Conservation (phyloP, 1,140 invertebrate species). For the Zaprionus gabonicus region DNA sequence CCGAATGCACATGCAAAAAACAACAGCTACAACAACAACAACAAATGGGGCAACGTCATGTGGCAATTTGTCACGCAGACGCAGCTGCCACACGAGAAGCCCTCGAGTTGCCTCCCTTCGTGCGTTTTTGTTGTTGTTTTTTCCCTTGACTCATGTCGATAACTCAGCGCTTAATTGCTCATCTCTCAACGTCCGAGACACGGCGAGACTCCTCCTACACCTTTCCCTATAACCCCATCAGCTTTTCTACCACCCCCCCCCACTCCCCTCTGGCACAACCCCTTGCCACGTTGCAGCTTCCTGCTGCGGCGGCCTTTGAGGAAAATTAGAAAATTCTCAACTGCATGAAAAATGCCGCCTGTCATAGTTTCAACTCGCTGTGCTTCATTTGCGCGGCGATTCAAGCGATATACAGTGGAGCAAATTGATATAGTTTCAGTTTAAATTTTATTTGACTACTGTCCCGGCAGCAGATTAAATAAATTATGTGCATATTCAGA, state of each 20-base stretch:
- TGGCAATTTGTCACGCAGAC: constrained; percentile 71
- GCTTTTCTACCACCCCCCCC: not conserved
- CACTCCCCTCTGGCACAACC: too few species aligned
- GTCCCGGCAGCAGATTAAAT: too few species aligned
- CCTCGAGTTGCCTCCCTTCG: not conserved
- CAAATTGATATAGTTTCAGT: not conserved
- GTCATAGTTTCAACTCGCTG: constrained; percentile 60
- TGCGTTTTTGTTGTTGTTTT: constrained; percentile 14
- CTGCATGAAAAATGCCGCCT: constrained; percentile 58
- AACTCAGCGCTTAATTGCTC: constrained; percentile 80
- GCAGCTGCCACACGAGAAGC: constrained; percentile 39
- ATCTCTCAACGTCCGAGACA: constrained; percentile 65
- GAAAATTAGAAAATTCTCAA: constrained; percentile 60
- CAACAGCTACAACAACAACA: constrained; percentile 8
- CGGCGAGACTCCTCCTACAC: not conserved
- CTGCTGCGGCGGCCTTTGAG: constrained; percentile 44
- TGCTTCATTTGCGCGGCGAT: constrained; percentile 33
- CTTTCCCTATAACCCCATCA: not conserved
- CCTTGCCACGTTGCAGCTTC: not conserved
- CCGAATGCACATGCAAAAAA: constrained; percentile 36
- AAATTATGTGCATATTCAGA: too few species aligned
- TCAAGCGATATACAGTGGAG: not conserved
- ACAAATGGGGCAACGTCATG: constrained; percentile 58
- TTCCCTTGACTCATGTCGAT: constrained; percentile 65
- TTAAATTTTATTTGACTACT: too few species aligned